Conservation (phyloP, 2,888 invertebrate species). For the Choristoneura rosaceana region DNA sequence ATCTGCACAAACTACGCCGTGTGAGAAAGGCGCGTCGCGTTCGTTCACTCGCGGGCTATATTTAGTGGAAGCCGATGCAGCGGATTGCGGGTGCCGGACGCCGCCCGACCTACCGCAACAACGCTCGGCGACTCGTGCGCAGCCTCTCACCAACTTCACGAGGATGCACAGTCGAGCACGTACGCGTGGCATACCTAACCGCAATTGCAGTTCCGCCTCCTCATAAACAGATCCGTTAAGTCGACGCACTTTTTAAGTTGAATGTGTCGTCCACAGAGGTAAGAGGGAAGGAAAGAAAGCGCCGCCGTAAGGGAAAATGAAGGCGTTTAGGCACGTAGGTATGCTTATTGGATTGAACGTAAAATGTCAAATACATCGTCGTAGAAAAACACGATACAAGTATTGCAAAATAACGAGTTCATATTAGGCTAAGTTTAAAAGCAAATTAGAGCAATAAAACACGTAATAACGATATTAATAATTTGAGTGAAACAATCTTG, state of each 20-base stretch:
- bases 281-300: slow-evolving; percentile 27
- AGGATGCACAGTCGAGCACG: slow-evolving; percentile 45
- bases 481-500: slow-evolving; percentile 36
- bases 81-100: slow-evolving; percentile 62
- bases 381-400: no score
- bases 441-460: slow-evolving; percentile 33
- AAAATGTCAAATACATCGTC: neutral
- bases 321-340: neutral
- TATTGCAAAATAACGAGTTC: neutral
- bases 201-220: slow-evolving; percentile 44
- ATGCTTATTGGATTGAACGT: neutral
- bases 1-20: slow-evolving; percentile 44
- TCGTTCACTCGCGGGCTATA: slow-evolving; percentile 82
- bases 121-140: slow-evolving; percentile 70
- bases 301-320: slow-evolving; percentile 36
- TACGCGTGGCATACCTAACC: slow-evolving; percentile 44
- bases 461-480: slow-evolving; percentile 31
- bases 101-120: slow-evolving; percentile 75
- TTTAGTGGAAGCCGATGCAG: slow-evolving; percentile 73
- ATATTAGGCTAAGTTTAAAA: neutral
- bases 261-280: slow-evolving; percentile 19
- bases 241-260: slow-evolving; percentile 37
- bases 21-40: slow-evolving; percentile 60
- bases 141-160: slow-evolving; percentile 53
- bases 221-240: slow-evolving; percentile 39